Conservation (phyloP, 2,797 vertebrate species). For the Limnodromus scolopaceus region DNA sequence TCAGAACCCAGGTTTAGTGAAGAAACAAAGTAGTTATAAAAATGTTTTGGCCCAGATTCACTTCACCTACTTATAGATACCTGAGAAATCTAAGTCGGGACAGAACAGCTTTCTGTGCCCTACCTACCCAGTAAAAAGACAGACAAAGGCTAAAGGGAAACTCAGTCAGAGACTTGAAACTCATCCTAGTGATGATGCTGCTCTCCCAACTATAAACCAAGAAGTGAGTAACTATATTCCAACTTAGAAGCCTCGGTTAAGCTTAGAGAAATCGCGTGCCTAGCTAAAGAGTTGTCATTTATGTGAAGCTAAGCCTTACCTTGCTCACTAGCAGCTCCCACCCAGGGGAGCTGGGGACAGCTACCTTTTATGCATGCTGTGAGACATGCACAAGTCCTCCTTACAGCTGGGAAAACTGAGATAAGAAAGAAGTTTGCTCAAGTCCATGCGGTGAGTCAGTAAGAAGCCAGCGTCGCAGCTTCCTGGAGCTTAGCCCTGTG, state of each 20-base stretch:
- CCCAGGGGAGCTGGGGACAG: background rate
- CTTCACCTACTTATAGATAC: background rate
- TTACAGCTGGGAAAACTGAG: background rate
- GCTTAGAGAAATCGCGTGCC: background rate
- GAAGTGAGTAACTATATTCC: background rate
- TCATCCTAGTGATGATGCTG: background rate
- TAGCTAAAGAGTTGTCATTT: background rate
- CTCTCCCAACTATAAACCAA: background rate
- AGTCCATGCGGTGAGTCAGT: background rate
- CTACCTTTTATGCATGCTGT: background rate
- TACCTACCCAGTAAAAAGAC: background rate
- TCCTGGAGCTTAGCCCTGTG: background rate
- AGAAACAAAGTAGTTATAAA: conserved; percentile 21
- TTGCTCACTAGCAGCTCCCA: conserved; percentile 1
- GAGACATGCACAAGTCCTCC: background rate
- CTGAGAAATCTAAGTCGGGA: background rate
- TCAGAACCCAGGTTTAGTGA: conserved; percentile 13
- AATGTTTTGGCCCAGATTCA: conserved; percentile 9
- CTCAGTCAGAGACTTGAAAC: background rate
- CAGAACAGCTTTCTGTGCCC: background rate
- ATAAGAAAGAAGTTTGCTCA: background rate
- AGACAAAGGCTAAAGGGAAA: background rate
- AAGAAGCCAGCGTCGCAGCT: background rate
- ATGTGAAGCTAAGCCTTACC: background rate
- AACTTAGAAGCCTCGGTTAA: background rate